These are phyloP conservation scores for Steromphala cineraria DNA, from an alignment of 2,888 invertebrate genomes.

Conservation along the genomic window DNA sequence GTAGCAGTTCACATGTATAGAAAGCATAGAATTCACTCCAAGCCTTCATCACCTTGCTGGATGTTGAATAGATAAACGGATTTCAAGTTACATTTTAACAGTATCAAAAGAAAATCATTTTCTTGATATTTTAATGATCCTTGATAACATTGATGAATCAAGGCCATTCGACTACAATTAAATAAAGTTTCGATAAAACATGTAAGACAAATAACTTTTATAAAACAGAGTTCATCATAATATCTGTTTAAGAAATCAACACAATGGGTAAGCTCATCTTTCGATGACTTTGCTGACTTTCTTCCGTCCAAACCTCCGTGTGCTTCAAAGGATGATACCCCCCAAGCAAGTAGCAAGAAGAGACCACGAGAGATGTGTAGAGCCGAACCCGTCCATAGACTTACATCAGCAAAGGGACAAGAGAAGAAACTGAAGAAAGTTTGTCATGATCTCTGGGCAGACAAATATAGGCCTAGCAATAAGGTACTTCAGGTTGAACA, in stretches of 20 bases:
- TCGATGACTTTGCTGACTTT: slow-evolving; percentile 55
- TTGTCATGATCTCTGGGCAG: slow-evolving; percentile 58
- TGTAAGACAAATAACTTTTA: background rate
- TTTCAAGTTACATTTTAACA: no score
- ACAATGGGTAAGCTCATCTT: slow-evolving; percentile 65
- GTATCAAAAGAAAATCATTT: no score
- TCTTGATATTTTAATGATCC: no score
- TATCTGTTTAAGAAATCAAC: background rate
- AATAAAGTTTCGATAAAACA: background rate
- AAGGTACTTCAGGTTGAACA: slow-evolving; percentile 40
- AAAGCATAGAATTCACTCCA: no score
- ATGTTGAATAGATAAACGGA: no score
- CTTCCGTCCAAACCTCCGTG: background rate
- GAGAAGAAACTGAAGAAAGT: slow-evolving; percentile 36
- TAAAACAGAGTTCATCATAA: background rate
- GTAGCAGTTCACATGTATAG: no score
- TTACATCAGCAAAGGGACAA: background rate
- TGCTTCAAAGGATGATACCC: background rate
- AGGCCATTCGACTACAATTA: no score
- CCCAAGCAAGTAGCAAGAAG: slow-evolving; percentile 11
- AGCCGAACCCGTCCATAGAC: slow-evolving; percentile 20
- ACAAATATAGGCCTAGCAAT: slow-evolving; percentile 57
- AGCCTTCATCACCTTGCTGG: no score
- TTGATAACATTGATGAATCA: no score
- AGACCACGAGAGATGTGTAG: background rate